Percentiles rank a stretch among this genome's conserved stretches.
These are phyloP conservation scores for Patella ulyssiponensis DNA, from an alignment of 2,888 invertebrate species.

Conservation along the genomic window DNA sequence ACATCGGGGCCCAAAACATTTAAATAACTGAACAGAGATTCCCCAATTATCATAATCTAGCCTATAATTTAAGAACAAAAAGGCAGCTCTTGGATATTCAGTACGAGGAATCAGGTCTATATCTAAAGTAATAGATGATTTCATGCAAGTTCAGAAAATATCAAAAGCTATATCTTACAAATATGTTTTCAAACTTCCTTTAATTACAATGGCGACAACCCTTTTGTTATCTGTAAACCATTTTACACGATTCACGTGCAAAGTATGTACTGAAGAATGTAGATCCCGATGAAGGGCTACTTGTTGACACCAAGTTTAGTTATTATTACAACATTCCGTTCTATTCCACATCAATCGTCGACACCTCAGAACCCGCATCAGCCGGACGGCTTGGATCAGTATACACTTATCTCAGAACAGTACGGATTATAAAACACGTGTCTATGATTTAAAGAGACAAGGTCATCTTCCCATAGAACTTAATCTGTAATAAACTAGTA, in stretches of 20 bases:
- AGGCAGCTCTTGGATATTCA: background rate
- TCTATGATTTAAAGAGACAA: conserved; percentile 21
- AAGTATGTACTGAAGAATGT: background rate
- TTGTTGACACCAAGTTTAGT: background rate
- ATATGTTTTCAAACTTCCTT: no score
- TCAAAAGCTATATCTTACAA: background rate
- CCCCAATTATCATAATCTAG: no score
- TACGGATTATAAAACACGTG: conserved; percentile 12
- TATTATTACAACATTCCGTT: background rate
- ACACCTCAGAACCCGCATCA: background rate
- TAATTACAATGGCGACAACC: no score
- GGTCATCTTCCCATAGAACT: conserved; percentile 21
- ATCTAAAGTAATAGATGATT: background rate
- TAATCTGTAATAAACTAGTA: conserved; percentile 21
- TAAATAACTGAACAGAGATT: conserved; percentile 20
- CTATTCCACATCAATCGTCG: background rate
- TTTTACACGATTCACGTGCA: no score
- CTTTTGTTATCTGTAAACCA: no score
- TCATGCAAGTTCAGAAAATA: background rate
- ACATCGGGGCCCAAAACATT: no score
- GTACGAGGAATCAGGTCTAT: conserved; percentile 5
- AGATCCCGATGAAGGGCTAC: background rate
- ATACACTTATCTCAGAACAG: no score
- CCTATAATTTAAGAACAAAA: no score
- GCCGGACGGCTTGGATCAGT: background rate